These are phyloP conservation scores for Atherix ibis DNA, from an alignment of 2,888 invertebrate genomes.

Conservation along the genomic window DNA sequence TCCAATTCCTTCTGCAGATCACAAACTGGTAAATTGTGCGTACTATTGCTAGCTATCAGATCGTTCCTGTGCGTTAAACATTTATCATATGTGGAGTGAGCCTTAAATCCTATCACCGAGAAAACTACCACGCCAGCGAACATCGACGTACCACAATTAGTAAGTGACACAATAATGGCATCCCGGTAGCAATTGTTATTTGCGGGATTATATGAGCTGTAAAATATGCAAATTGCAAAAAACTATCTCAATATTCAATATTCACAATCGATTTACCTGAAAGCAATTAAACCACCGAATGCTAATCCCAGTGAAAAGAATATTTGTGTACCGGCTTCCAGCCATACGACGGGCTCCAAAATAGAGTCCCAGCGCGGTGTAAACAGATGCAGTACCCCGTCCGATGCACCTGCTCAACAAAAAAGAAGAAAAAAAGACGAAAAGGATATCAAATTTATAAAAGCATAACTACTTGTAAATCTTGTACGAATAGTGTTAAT, in stretches of 20 bases:
- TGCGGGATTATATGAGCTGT: constrained; percentile 78
- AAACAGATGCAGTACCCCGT: constrained; percentile 76
- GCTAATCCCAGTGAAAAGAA: constrained; percentile 92
- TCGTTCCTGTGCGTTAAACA: constrained; percentile 32
- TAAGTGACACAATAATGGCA: constrained; percentile 79
- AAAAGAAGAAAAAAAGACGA: neutral
- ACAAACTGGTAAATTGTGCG: constrained; percentile 57
- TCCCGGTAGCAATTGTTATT: constrained; percentile 94
- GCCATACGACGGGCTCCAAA: constrained; percentile 87
- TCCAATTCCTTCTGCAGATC: constrained; percentile 74
- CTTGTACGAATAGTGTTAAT: too few relatives aligned
- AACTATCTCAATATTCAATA: neutral
- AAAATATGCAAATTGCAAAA: neutral
- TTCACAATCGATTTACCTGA: constrained; percentile 49
- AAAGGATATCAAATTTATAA: neutral
- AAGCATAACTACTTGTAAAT: too few relatives aligned
- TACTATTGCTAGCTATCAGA: constrained; percentile 41
- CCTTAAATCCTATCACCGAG: constrained; percentile 84
- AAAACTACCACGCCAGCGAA: constrained; percentile 95
- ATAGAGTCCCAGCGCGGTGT: constrained; percentile 86
- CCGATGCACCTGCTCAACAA: constrained; percentile 32
- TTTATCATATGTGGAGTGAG: constrained; percentile 30
- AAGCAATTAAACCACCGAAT: constrained; percentile 91
- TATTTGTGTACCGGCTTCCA: constrained; percentile 95
- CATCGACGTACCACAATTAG: constrained; percentile 90